Conservation (phyloP, 2,113 vertebrate genomes). For the Laticauda colubrina region DNA sequence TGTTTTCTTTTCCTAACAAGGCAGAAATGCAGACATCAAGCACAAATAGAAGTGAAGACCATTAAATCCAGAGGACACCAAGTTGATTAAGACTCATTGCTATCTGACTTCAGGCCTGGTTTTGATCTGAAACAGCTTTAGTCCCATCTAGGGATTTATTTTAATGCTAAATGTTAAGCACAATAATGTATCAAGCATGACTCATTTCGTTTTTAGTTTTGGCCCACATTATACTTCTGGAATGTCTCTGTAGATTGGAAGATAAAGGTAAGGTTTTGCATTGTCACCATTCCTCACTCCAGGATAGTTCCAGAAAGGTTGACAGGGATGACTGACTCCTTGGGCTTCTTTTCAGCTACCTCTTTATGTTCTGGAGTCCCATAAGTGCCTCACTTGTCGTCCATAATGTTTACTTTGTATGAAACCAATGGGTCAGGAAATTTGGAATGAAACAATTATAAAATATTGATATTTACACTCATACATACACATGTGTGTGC, state of each 20-base stretch:
- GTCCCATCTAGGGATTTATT: not conserved
- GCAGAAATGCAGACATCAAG: not conserved
- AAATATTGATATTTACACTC: not conserved
- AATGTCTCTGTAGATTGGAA: not conserved
- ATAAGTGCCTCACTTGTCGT: not conserved
- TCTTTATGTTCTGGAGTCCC: not conserved
- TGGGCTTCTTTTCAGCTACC: not conserved
- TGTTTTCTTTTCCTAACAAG: not conserved
- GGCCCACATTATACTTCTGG: not conserved
- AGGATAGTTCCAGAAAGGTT: not conserved
- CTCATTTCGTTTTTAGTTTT: not conserved
- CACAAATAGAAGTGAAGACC: not conserved
- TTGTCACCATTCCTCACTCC: not conserved
- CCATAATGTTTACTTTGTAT: not conserved
- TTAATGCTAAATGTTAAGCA: not conserved
- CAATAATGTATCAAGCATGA: not conserved
- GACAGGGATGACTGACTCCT: not conserved
- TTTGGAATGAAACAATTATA: not conserved
- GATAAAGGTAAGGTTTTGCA: not conserved
- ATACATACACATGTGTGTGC: not conserved
- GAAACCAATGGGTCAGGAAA: not conserved
- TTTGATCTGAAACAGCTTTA: not conserved
- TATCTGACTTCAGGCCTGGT: not conserved
- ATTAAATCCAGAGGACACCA: not conserved
- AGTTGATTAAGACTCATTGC: not conserved